Base-by-base conservation (phyloP, 2,797 vertebrate genomes). In the Craterocephalus amniculus region DNA sequence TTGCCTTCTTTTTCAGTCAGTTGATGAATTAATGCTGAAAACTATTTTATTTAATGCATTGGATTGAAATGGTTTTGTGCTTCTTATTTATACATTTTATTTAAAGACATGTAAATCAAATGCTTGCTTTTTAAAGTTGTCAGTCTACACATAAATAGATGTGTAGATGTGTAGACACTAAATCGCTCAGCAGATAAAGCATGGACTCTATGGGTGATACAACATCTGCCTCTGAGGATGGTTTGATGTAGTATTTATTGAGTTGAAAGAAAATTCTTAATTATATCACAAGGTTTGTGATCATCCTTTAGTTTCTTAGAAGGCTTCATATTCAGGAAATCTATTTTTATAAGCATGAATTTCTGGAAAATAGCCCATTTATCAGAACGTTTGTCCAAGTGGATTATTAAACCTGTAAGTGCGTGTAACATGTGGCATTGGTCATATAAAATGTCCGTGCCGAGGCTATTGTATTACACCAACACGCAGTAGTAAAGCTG, bases 381-480 rank as follows among this genome's bases (percentile, higher is more conserved):
- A 9, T 55, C 35, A 31, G 10, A 70, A 75, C 68, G 58, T 73
- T 70, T 79, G 48, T 59, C 14, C 0, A 1, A 55, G 48, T 5
- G 27, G 57, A 55, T 70, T 52, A 75, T 78, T 78, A 76, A 81
- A 86, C 69, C 58, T 83, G 66, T 77, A 63, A 79, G 63, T 69
- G 55, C 55, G 35, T 66, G 49, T 61, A 74, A 70, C 75, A 78
- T 78, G 80, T 78, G 64, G 58, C 61, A 51, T 3, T 68, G 68
- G 73, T 84, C 76, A 54, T 72, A 79, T 81, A 85, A 80, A 82
- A 74, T 3, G 60, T 79, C 64, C 43, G 59, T 2, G 31, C 56
- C 70, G 76, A 72, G 72, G 74, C 43, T 51, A 20, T 57, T 43
- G 11, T 4, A 51, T 51, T 26, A 51, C 49, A 51, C 49, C 49